A percentile compares a stretch with the other conserved stretches of the same genome.
Evolutionary conservation across 2,797 vertebrate genomes (phyloP).

Genomic region (Chlorospingus flavigularis): DNA sequence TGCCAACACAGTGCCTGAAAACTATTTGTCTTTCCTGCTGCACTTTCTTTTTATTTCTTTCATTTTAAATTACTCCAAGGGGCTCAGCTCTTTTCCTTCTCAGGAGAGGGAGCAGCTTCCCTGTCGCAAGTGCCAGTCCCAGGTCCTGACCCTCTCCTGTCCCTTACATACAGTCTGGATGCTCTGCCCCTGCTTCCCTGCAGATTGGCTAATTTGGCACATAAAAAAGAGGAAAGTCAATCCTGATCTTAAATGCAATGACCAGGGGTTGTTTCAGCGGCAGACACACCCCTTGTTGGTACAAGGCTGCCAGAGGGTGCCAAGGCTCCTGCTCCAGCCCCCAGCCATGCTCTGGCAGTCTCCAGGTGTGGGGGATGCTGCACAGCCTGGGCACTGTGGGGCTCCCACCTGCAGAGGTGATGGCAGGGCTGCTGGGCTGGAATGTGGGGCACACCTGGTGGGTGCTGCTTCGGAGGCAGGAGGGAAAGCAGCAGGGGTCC

Average conservation of each 20-base stretch:
- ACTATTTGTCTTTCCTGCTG: neutral
- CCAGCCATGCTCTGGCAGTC: neutral
- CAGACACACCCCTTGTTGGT: fast-evolving
- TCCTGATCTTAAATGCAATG: neutral
- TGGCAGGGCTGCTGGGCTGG: neutral
- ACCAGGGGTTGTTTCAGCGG: fast-evolving
- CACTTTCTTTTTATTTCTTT: neutral
- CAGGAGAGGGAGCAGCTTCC: neutral
- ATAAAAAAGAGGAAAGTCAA: neutral
- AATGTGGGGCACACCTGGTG: fast-evolving
- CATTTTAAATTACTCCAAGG: neutral
- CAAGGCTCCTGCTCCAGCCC: neutral
- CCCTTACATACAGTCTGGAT: neutral
- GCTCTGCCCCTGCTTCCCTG: neutral
- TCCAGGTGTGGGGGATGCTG: fast-evolving
- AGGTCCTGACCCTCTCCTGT: neutral
- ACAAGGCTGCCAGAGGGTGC: neutral
- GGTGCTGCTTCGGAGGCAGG: neutral
- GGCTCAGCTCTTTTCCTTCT: neutral
- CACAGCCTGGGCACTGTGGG: neutral
- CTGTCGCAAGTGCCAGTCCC: fast-evolving
- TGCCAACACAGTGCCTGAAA: constrained; percentile 9
- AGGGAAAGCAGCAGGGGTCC: neutral
- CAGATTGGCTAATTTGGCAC: neutral
- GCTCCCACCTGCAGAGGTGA: fast-evolving